phyloP scores from a whole-genome alignment of 2,113 vertebrate species.

The Rhea pennata region DNA sequence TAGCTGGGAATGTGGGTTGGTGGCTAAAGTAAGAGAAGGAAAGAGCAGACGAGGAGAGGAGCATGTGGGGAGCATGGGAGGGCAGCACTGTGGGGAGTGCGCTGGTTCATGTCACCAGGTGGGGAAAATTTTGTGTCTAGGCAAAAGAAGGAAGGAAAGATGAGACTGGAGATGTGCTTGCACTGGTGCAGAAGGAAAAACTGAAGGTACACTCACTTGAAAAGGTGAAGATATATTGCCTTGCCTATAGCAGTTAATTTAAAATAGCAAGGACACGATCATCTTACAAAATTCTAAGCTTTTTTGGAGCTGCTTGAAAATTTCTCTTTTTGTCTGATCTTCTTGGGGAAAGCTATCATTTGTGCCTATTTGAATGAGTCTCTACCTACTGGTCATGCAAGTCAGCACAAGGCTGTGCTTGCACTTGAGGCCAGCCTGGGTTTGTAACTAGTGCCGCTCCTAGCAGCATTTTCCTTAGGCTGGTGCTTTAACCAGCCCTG shows the following conservation, averaged over 20 bases:
- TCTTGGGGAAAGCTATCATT: neutral
- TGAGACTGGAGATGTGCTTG: neutral
- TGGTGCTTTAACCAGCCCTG: neutral
- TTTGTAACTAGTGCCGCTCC: too few relatives aligned
- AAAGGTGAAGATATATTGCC: neutral
- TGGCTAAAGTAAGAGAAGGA: neutral
- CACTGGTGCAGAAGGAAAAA: neutral
- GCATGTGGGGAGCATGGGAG: neutral
- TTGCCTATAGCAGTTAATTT: neutral
- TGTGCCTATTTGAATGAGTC: neutral
- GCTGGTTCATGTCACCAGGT: neutral
- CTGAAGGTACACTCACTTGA: neutral
- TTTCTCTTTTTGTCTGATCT: neutral
- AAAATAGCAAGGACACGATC: neutral
- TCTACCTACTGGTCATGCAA: neutral
- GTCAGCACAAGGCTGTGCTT: neutral
- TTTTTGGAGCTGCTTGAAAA: neutral
- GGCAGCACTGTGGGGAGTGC: neutral
- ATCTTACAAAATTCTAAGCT: neutral
- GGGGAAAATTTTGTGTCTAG: neutral
- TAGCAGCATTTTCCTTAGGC: accelerated
- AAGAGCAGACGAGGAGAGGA: neutral
- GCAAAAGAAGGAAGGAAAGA: neutral
- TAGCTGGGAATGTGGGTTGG: too few relatives aligned
- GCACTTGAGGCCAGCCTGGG: neutral